Base-by-base conservation (phyloP, 2,113 vertebrate genomes). In the Malurus melanocephalus region DNA sequence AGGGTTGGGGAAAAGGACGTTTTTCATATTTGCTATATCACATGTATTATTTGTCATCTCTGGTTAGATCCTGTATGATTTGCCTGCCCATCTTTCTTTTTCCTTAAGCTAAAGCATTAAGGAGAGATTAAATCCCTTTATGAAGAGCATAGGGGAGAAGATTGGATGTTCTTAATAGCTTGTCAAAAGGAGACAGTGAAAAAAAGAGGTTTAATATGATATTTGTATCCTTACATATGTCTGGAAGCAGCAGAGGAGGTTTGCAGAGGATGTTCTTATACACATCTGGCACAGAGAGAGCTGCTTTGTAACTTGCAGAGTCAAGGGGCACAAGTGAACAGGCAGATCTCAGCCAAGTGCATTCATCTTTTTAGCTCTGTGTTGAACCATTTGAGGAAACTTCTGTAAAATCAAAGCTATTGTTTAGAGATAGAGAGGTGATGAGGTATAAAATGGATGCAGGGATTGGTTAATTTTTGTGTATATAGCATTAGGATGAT, bases 91-190 rank as follows among this genome's bases (percentile, higher is more conserved):
- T 79, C 74, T 90, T 93, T 78, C 93, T 95, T 95, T 40, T 94
- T 40, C 46, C 74, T 51, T 76, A 88, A 93, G 72, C 65, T 88
- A 90, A 88, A 91, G 56, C 77, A 57, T 94, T 90, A 92, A 94
- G 75, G 51, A 83, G 62, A 93, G 71, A 93, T 92, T 94, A 91
- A 92, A 65, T 90, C 92, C 56, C 62, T 93, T 94, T 94, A 85
- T 88, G 85, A 92, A 76, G 68, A 67, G 89, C 86, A 77, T 40
- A 60, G 67, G 43, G 40, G 60, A 90, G 51, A 94, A 84, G 93
- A 94, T 40, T 71, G 62, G 81, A 87, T 92, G 35, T 83, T 95
- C 86, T 88, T 94, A 95, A 95, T 88, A 89, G 89, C 93, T 95
- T 94, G 86, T 88, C 90, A 95, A 49, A 93, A 84, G n/a, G n/a